Percentiles rank a stretch among this genome's conserved stretches.
Conservation (phyloP, 2,888 invertebrate species). For the Neria commutata region DNA sequence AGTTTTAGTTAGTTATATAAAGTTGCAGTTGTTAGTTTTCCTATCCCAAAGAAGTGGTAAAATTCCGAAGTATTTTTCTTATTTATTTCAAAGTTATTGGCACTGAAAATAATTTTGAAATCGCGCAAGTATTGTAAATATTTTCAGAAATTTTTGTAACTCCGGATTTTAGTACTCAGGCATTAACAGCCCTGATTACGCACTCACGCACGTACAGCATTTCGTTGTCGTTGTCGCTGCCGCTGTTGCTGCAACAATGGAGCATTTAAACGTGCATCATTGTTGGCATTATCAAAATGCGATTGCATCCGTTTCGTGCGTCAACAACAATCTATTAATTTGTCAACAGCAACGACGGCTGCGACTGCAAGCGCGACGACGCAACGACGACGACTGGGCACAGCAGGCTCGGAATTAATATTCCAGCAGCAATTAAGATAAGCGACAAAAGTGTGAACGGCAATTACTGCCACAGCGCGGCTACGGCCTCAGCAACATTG, state of each 20-base stretch:
- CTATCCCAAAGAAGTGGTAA: too few relatives aligned
- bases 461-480: conserved; percentile 33
- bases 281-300: conserved; percentile 23
- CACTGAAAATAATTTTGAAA: too few relatives aligned
- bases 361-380: neutral
- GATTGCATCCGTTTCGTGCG: conserved; percentile 39
- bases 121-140: too few relatives aligned
- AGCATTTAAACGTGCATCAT: conserved; percentile 51
- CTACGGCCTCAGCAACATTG: conserved; percentile 26
- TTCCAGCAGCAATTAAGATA: conserved; percentile 59
- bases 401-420: conserved; percentile 58
- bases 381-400: conserved; percentile 36
- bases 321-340: conserved; percentile 58
- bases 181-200: too few relatives aligned
- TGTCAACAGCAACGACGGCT: conserved; percentile 50
- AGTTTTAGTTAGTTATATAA: too few relatives aligned
- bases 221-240: conserved; percentile 21
- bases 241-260: conserved; percentile 45
- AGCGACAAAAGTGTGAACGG: conserved; percentile 42
- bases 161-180: too few relatives aligned
- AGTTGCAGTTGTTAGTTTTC: too few relatives aligned
- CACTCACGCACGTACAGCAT: conserved; percentile 9
- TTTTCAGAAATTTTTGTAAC: too few relatives aligned
- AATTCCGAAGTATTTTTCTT: too few relatives aligned
- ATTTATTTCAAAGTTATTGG: too few relatives aligned